phyloP scores from a whole-genome alignment of 2,797 vertebrate species.

The Taeniopygia guttata region DNA sequence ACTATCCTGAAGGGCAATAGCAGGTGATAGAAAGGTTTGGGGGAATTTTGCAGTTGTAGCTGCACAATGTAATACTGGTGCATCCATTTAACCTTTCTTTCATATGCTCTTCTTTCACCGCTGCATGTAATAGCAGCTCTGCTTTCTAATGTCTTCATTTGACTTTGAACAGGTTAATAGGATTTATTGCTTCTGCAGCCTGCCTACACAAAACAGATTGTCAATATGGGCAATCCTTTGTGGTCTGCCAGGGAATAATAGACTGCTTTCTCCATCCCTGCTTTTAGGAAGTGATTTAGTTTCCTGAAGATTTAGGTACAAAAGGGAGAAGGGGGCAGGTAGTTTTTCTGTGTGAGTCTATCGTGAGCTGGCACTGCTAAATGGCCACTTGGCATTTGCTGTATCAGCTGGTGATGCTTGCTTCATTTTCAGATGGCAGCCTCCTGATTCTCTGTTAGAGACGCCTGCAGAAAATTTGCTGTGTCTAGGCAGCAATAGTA shows the following conservation, averaged over 20 bases:
- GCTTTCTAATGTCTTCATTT: conserved; percentile 60
- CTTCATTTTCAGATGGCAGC: neutral
- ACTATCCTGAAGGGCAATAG: neutral
- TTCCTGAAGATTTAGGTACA: conserved; percentile 40
- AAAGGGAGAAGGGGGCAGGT: neutral
- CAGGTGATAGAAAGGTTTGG: neutral
- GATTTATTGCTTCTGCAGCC: conserved; percentile 41
- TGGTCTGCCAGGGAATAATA: conserved; percentile 47
- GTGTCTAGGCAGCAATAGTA: neutral
- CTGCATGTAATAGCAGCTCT: neutral
- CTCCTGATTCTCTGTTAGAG: neutral
- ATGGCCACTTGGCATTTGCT: conserved; percentile 43
- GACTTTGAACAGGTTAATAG: conserved; percentile 64
- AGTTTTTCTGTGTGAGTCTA: neutral
- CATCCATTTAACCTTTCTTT: conserved; percentile 19
- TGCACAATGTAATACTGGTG: neutral
- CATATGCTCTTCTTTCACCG: neutral
- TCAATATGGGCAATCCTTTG: conserved; percentile 43
- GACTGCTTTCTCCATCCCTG: conserved; percentile 3
- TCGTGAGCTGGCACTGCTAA: neutral
- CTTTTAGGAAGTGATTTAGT: conserved; percentile 60
- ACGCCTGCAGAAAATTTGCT: neutral
- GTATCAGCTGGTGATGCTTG: neutral
- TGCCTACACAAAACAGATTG: conserved; percentile 32
- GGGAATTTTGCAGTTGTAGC: neutral